phyloP scores from a whole-genome alignment of 2,888 invertebrate species.

The Tineola bisselliella region DNA sequence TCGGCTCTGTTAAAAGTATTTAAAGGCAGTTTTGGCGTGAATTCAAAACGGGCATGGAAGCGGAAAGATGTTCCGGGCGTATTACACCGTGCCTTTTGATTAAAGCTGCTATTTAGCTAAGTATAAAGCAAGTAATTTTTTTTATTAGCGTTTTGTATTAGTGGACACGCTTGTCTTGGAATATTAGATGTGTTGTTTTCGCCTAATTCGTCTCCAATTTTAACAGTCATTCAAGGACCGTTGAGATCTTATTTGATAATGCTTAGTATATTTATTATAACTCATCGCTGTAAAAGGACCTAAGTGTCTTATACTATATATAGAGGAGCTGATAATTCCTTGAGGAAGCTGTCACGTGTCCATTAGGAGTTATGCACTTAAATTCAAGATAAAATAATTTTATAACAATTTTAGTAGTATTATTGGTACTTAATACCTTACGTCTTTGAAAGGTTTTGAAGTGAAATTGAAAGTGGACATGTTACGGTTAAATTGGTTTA shows the following conservation, averaged over 20 bases:
- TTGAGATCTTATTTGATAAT: slow-evolving; percentile 46
- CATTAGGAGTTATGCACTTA: no score
- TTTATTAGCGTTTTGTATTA: slow-evolving; percentile 40
- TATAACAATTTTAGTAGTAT: no score
- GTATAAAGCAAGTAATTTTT: slow-evolving; percentile 41
- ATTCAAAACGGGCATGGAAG: slow-evolving; percentile 20
- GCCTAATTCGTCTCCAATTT: slow-evolving; percentile 27
- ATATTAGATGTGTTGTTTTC: slow-evolving; percentile 40
- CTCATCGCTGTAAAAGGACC: slow-evolving; percentile 1
- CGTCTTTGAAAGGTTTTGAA: slow-evolving; percentile 17
- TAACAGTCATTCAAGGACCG: slow-evolving; percentile 27
- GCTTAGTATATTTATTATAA: background rate
- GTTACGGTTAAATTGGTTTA: slow-evolving; percentile 26
- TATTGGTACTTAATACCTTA: background rate
- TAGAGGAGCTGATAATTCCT: no score
- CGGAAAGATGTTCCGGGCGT: slow-evolving; percentile 41
- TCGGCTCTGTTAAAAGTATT: background rate
- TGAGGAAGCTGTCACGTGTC: no score
- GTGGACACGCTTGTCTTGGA: slow-evolving; percentile 61
- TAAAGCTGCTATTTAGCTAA: slow-evolving; percentile 56
- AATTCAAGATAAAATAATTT: no score
- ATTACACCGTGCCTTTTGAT: slow-evolving; percentile 46
- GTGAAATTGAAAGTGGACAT: slow-evolving; percentile 18
- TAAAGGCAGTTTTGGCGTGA: slow-evolving; percentile 16
- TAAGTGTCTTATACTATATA: no score